These are phyloP conservation scores for Cherax quadricarinatus DNA, from an alignment of 1,140 invertebrate genomes.

Conservation along the genomic window DNA sequence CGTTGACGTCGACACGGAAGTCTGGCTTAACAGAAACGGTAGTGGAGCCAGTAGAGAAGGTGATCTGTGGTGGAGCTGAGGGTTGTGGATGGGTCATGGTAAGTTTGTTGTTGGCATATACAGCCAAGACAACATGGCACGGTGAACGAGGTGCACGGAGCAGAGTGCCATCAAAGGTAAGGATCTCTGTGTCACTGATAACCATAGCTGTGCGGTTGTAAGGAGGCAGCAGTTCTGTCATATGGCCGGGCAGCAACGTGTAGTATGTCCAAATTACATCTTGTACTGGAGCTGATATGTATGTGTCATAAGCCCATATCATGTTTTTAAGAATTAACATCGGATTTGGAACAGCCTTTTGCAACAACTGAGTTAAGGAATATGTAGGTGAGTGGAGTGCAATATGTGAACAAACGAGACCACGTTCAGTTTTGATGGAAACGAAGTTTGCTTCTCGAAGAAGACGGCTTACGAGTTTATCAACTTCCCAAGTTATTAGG, in stretches of 20 bases:
- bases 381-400: constrained; percentile 4
- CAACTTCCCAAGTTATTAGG: not conserved
- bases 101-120: constrained; percentile 1
- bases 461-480: not conserved
- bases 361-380: constrained; percentile 3
- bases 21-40: constrained; percentile 1
- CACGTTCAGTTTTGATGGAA: not conserved
- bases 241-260: not conserved
- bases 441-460: not conserved
- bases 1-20: constrained; percentile 7
- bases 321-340: not conserved
- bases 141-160: constrained; percentile 21
- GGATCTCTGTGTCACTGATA: constrained; percentile 41
- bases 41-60: not conserved
- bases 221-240: constrained; percentile 35
- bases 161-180: constrained; percentile 46
- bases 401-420: not conserved
- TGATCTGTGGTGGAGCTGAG: constrained; percentile 15
- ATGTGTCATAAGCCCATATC: not conserved
- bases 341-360: not conserved
- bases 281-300: not conserved
- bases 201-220: constrained; percentile 44
- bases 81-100: constrained; percentile 23
- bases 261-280: constrained; percentile 18
- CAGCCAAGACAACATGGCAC: constrained; percentile 33